Evolutionary conservation across 2,888 invertebrate species (phyloP).

Genomic region (Parascotia fuliginaria): DNA sequence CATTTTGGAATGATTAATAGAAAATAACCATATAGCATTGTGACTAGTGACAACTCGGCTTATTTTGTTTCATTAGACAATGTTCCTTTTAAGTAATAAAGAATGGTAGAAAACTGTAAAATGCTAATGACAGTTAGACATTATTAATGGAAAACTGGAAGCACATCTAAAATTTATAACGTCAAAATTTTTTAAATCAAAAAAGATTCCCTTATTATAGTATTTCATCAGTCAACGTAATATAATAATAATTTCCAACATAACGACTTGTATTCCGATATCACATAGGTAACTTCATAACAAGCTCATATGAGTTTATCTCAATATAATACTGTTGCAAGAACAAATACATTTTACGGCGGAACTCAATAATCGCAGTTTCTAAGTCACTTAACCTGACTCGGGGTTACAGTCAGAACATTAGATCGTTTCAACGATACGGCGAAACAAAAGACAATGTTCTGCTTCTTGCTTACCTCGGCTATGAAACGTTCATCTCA

Average conservation of each 20-base stretch:
- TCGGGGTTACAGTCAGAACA: slow-evolving; percentile 16
- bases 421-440: not conserved
- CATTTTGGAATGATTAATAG: too few relatives aligned
- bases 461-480: slow-evolving; percentile 3
- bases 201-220: not conserved
- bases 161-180: too few relatives aligned
- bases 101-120: not conserved
- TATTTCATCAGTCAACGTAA: not conserved
- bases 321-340: slow-evolving; percentile 36
- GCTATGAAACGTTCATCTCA: not conserved
- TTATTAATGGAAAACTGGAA: too few relatives aligned
- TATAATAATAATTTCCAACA: slow-evolving; percentile 4
- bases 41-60: too few relatives aligned
- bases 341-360: slow-evolving; percentile 33
- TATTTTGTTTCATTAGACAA: too few relatives aligned
- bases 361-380: slow-evolving; percentile 66
- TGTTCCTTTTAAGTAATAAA: too few relatives aligned
- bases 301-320: slow-evolving; percentile 21
- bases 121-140: not conserved
- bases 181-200: not conserved
- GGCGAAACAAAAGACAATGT: slow-evolving; percentile 4
- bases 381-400: slow-evolving; percentile 64
- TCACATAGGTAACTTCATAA: slow-evolving; percentile 17
- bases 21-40: too few relatives aligned
- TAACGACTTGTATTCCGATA: slow-evolving; percentile 8